Percentiles rank a stretch among this genome's conserved stretches.
Conservation (phyloP, 2,113 vertebrate genomes). For the Albula goreensis region DNA sequence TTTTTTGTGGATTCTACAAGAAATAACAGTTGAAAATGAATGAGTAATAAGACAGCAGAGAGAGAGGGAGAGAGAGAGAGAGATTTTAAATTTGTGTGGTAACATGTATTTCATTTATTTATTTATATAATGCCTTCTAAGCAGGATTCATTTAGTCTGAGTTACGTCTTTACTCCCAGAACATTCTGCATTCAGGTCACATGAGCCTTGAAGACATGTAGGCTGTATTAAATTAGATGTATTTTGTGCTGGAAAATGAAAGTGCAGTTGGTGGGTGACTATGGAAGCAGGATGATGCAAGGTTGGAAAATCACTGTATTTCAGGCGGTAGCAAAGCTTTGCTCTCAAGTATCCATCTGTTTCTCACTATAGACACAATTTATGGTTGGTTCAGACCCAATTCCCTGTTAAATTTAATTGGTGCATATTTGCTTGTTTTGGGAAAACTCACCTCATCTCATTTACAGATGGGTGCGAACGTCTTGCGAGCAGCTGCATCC, state of each 20-base stretch:
- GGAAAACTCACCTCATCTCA: background rate
- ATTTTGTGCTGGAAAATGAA: background rate
- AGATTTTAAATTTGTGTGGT: no score
- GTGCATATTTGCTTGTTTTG: background rate
- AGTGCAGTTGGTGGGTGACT: background rate
- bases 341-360: background rate
- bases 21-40: no score
- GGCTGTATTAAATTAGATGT: background rate
- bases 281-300: background rate
- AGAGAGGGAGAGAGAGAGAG: no score
- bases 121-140: background rate
- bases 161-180: background rate
- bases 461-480: background rate
- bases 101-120: no score
- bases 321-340: background rate
- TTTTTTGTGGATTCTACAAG: no score
- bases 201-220: background rate
- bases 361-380: slow-evolving; percentile 3
- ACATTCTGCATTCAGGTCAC: background rate
- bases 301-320: background rate
- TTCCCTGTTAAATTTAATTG: background rate
- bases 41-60: no score
- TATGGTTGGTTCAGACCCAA: background rate
- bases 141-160: no score
- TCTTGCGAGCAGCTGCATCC: background rate